A percentile compares a stretch with the other conserved stretches of the same genome.
These are phyloP conservation scores for Lottia scabra DNA, from an alignment of 2,888 invertebrate species.

Conservation along the genomic window DNA sequence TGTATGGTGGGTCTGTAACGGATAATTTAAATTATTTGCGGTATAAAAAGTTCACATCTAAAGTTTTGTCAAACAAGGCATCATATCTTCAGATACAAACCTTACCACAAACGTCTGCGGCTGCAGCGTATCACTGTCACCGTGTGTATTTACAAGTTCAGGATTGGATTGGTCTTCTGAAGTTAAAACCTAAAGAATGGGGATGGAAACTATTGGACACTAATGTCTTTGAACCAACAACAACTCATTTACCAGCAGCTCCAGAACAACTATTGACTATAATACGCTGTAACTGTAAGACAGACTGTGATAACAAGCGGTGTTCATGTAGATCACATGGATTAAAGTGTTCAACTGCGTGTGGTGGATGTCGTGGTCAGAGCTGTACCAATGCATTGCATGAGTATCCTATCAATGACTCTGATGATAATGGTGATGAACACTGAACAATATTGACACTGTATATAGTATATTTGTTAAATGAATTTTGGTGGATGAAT, in stretches of 20 bases:
- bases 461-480: no score
- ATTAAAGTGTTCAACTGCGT: background rate
- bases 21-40: conserved; percentile 17
- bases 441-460: no score
- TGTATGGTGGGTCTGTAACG: conserved; percentile 12
- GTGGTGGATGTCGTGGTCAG: background rate
- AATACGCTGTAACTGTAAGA: background rate
- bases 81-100: background rate
- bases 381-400: background rate
- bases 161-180: background rate
- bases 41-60: conserved; percentile 18
- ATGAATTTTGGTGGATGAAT: no score
- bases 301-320: background rate
- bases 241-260: background rate
- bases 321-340: background rate
- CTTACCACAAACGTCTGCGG: background rate
- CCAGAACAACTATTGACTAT: background rate
- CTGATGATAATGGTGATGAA: background rate
- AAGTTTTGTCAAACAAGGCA: no score
- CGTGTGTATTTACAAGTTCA: background rate
- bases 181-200: background rate
- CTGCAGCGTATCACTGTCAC: background rate
- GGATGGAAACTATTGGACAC: background rate
- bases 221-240: background rate
- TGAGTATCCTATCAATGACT: background rate